Conservation (phyloP, 2,888 invertebrate species). For the Cephus spinipes region DNA sequence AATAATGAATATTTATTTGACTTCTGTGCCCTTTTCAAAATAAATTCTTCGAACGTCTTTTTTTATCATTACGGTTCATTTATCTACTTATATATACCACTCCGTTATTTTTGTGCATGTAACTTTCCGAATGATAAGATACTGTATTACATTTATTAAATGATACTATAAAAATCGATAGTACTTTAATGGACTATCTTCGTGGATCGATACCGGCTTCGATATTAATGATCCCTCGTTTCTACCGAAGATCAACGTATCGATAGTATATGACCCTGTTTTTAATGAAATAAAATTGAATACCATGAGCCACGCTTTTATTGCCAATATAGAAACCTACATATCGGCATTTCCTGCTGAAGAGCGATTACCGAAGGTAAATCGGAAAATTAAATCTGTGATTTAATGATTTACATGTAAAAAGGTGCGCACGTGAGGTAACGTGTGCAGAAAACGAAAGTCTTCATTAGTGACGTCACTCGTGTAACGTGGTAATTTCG, state of each 20-base stretch:
- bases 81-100: too few species aligned
- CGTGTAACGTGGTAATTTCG: background rate
- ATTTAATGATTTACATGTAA: background rate
- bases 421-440: background rate
- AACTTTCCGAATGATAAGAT: too few species aligned
- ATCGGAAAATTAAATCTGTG: background rate
- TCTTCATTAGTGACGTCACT: background rate
- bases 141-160: background rate
- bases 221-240: background rate
- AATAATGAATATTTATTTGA: background rate
- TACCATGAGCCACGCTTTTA: background rate
- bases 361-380: background rate
- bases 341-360: background rate
- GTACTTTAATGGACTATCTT: background rate
- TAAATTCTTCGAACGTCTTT: too few species aligned
- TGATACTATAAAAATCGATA: background rate
- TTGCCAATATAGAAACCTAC: background rate
- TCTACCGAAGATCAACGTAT: background rate
- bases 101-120: too few species aligned
- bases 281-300: background rate
- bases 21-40: too few species aligned
- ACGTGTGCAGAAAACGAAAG: background rate
- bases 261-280: background rate
- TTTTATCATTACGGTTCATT: too few species aligned
- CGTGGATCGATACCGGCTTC: background rate